Evolutionary conservation across 1,140 invertebrate species (phyloP).

Genomic region (Ceratitis capitata): DNA sequence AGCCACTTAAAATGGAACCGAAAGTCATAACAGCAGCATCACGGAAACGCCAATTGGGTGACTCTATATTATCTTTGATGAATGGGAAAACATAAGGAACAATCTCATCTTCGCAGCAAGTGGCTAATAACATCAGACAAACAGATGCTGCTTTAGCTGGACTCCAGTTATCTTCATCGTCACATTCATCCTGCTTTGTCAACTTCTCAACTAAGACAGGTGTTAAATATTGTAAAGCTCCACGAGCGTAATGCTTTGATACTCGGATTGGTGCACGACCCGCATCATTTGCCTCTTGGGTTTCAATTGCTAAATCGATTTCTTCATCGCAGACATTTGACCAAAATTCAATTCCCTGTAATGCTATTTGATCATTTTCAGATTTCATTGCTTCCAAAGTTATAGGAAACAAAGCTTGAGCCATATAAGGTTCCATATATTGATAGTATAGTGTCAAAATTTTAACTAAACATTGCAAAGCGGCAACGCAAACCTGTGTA

Average conservation of each 20-base stretch:
- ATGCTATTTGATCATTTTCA: conserved; percentile 92
- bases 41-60: conserved; percentile 91
- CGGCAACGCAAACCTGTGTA: conserved; percentile 91
- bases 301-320: conserved; percentile 95
- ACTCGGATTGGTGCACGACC: conserved; percentile 90
- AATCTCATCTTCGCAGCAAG: conserved; percentile 97
- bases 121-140: conserved; percentile 97
- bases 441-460: conserved; percentile 99
- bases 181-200: conserved; percentile 92
- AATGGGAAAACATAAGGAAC: conserved; percentile 97
- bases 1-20: conserved; percentile 94
- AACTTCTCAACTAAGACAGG: conserved; percentile 94
- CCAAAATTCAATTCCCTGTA: conserved; percentile 99
- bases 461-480: conserved; percentile 97
- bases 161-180: conserved; percentile 99
- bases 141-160: conserved; percentile 99
- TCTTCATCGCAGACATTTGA: conserved; percentile 99
- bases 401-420: conserved; percentile 96
- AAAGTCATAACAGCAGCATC: conserved; percentile 99
- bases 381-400: conserved; percentile 99
- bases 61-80: conserved; percentile 94
- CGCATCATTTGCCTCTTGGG: conserved; percentile 90
- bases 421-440: conserved; percentile 99
- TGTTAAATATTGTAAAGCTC: conserved; percentile 93
- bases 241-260: conserved; percentile 93